These are phyloP conservation scores for Onychomys leucogaster DNA, from an alignment of 2,797 vertebrate genomes.

Conservation along the genomic window DNA sequence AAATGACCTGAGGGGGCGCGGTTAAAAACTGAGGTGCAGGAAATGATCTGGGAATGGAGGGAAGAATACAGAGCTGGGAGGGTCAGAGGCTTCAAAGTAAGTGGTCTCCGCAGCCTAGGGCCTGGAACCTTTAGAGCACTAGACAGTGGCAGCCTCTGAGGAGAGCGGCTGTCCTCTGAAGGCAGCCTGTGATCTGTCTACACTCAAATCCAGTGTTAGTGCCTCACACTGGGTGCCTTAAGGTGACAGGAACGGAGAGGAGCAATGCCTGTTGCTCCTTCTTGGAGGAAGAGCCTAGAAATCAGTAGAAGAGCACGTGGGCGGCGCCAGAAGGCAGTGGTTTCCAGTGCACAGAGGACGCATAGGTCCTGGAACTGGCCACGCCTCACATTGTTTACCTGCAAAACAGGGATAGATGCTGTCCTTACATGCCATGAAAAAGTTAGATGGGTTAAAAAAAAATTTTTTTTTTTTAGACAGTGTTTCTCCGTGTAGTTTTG, in stretches of 20 bases:
- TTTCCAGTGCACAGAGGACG: neutral
- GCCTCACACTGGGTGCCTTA: neutral
- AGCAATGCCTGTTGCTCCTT: neutral
- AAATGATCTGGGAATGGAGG: neutral
- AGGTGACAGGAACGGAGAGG: neutral
- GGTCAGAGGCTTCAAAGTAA: neutral
- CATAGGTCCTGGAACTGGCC: neutral
- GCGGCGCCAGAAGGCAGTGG: neutral
- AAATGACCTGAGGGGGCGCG: neutral
- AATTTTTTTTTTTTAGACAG: too few relatives aligned
- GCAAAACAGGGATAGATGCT: neutral
- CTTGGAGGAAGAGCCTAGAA: neutral
- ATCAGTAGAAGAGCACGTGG: neutral
- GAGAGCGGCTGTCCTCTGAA: neutral
- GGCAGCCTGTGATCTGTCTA: neutral
- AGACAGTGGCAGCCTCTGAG: neutral
- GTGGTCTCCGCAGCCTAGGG: neutral
- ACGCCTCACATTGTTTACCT: conserved; percentile 19
- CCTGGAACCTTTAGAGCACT: neutral
- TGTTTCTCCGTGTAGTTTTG: too few relatives aligned
- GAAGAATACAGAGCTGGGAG: neutral
- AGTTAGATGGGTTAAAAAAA: neutral
- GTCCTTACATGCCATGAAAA: neutral
- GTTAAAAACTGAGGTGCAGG: neutral
- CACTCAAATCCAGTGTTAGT: neutral